These are phyloP conservation scores for Drosophila mettleri DNA, from an alignment of 2,888 invertebrate genomes.

Conservation along the genomic window DNA sequence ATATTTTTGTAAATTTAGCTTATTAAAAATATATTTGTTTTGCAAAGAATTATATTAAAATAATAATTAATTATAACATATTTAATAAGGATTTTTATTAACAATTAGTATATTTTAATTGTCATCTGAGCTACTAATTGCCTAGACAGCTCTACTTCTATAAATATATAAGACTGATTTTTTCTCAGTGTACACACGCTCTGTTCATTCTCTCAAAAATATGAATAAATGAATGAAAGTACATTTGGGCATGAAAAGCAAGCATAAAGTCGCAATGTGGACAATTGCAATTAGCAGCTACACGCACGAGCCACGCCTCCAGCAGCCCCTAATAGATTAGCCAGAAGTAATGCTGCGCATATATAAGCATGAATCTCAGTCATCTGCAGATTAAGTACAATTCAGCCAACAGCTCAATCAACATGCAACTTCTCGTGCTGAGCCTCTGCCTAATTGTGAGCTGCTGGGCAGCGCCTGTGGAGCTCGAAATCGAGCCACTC, in stretches of 20 bases:
- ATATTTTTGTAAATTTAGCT: not conserved
- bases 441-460: constrained; percentile 38
- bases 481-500: constrained; percentile 46
- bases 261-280: constrained; percentile 44
- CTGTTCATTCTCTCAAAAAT: constrained; percentile 2
- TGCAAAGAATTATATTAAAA: too few species aligned
- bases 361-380: constrained; percentile 50
- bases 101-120: too few species aligned
- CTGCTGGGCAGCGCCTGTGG: constrained; percentile 53
- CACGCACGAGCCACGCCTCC: constrained; percentile 51
- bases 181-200: not conserved
- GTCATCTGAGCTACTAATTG: too few species aligned
- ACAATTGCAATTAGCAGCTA: constrained; percentile 65
- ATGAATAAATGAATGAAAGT: constrained; percentile 72
- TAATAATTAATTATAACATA: too few species aligned
- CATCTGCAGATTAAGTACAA: constrained; percentile 56
- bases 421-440: constrained; percentile 53
- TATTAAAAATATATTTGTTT: not conserved
- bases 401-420: constrained; percentile 28
- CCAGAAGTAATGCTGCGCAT: constrained; percentile 20
- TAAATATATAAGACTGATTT: not conserved
- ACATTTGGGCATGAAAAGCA: constrained; percentile 42
- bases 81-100: too few species aligned
- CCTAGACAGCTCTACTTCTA: too few species aligned
- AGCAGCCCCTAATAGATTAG: constrained; percentile 21